These are phyloP conservation scores for Trachemys scripta DNA, from an alignment of 2,113 vertebrate species.

Conservation along the genomic window DNA sequence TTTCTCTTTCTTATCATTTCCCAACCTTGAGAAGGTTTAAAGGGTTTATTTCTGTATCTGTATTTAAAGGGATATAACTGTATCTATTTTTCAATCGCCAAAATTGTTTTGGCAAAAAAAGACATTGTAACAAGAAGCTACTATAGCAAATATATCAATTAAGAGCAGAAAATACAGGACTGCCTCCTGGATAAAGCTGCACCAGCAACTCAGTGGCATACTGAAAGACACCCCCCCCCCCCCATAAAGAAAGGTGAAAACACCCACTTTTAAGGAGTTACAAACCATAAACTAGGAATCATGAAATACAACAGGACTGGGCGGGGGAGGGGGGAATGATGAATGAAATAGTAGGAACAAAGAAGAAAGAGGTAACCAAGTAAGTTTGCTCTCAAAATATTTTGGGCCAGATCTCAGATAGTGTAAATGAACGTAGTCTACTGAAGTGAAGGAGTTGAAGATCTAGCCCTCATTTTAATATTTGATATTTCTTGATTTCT, in stretches of 20 bases:
- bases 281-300: not conserved
- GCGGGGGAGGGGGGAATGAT: not conserved
- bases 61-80: too few species aligned
- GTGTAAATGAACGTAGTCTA: not conserved
- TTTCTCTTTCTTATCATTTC: not conserved
- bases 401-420: not conserved
- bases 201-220: not conserved
- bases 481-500: not conserved
- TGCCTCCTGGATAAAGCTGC: not conserved
- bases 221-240: not conserved
- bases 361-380: not conserved
- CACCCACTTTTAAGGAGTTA: not conserved
- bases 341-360: not conserved
- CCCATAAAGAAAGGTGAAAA: not conserved
- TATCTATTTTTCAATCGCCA: not conserved
- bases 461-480: not conserved
- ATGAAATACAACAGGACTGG: not conserved
- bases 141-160: not conserved
- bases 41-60: not conserved
- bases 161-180: not conserved
- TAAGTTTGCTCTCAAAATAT: not conserved
- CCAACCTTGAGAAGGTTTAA: not conserved
- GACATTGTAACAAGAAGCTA: not conserved
- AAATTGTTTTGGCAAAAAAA: not conserved
- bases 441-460: not conserved